phyloP scores from a whole-genome alignment of 1,140 invertebrate genomes.

The Hyles euphorbiae region DNA sequence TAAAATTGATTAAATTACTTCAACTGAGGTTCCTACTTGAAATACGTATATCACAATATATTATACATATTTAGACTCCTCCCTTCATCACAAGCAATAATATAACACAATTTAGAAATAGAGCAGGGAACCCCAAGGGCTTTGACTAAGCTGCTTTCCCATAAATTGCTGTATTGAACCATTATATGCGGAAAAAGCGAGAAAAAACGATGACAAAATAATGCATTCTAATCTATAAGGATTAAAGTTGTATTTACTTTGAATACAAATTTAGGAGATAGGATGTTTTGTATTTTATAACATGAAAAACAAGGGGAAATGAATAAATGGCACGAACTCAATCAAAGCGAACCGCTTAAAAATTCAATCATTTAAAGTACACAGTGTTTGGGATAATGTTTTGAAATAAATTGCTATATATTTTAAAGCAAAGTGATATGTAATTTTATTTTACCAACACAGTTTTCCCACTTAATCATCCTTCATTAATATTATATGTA shows the following conservation, averaged over 20 bases:
- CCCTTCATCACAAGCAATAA: constrained; percentile 28
- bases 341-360: constrained; percentile 28
- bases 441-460: no score
- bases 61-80: constrained; percentile 20
- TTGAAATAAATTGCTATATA: not conserved
- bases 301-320: constrained; percentile 38
- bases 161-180: constrained; percentile 51
- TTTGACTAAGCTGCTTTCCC: constrained; percentile 35
- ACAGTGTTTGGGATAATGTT: not conserved
- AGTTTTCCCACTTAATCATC: no score
- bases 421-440: not conserved
- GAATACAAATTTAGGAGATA: constrained; percentile 1
- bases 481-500: no score
- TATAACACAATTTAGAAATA: constrained; percentile 45
- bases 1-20: no score
- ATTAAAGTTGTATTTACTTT: constrained; percentile 22
- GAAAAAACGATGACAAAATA: constrained; percentile 21
- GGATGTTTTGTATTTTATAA: not conserved
- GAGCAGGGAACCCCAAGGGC: constrained; percentile 36
- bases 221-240: constrained; percentile 2
- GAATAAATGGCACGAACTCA: constrained; percentile 29
- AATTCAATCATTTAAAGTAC: not conserved
- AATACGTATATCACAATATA: no score
- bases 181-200: constrained; percentile 33
- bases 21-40: no score